Evolutionary conservation across 2,888 invertebrate genomes (phyloP).

Genomic region (Tachina grossa): DNA sequence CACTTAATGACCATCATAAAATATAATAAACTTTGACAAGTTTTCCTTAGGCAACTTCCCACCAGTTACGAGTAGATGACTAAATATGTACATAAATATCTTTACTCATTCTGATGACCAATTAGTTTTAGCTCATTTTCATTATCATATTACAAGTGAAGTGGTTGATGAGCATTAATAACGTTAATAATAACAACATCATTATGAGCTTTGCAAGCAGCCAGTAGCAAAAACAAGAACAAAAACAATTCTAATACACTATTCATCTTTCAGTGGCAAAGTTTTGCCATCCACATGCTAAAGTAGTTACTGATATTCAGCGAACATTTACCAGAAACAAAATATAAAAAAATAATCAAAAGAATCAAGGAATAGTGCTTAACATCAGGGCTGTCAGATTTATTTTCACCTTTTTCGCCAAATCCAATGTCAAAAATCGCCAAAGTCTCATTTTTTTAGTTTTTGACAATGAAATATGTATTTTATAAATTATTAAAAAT

Average conservation of each 20-base stretch:
- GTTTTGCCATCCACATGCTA: slow-evolving; percentile 7
- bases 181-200: slow-evolving; percentile 34
- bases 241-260: neutral
- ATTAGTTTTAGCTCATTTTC: slow-evolving; percentile 50
- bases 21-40: neutral
- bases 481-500: too few relatives aligned
- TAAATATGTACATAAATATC: slow-evolving; percentile 3
- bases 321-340: neutral
- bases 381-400: too few relatives aligned
- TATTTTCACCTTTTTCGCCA: too few relatives aligned
- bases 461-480: too few relatives aligned
- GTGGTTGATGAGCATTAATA: slow-evolving; percentile 31
- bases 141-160: slow-evolving; percentile 23
- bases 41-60: neutral
- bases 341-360: slow-evolving; percentile 3
- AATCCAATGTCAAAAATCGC: too few relatives aligned
- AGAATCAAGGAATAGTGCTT: slow-evolving; percentile 3
- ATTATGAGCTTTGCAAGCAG: slow-evolving; percentile 8
- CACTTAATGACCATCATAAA: neutral
- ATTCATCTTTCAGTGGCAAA: neutral
- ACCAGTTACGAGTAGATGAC: neutral
- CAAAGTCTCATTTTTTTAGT: too few relatives aligned
- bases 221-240: neutral
- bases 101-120: slow-evolving; percentile 34
- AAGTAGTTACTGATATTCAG: neutral